Conservation (phyloP, 2,888 invertebrate species). For the Aethes cnicana region DNA sequence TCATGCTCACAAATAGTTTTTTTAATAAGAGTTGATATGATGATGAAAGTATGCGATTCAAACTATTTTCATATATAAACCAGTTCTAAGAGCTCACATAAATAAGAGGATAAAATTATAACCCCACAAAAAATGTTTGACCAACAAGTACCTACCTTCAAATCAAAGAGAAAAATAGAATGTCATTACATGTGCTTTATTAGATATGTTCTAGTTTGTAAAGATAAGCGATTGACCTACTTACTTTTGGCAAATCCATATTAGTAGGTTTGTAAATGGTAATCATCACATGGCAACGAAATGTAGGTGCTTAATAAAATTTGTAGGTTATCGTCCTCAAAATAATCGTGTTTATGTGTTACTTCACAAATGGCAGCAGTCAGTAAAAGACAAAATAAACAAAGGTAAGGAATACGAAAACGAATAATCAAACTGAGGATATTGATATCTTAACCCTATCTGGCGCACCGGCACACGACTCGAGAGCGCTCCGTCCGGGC, state of each 20-base stretch:
- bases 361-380: slow-evolving; percentile 38
- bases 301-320: slow-evolving; percentile 21
- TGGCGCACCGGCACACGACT: slow-evolving; percentile 24
- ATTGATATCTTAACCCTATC: slow-evolving; percentile 18
- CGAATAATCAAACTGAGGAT: slow-evolving; percentile 7
- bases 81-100: too few relatives aligned
- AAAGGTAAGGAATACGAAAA: slow-evolving; percentile 21
- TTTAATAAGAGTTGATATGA: too few relatives aligned
- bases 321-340: slow-evolving; percentile 53
- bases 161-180: too few relatives aligned
- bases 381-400: slow-evolving; percentile 36
- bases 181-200: slow-evolving; percentile 19
- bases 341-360: slow-evolving; percentile 47
- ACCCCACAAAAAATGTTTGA: too few relatives aligned
- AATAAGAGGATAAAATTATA: too few relatives aligned
- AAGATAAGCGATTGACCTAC: slow-evolving; percentile 55
- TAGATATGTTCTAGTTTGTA: slow-evolving; percentile 21
- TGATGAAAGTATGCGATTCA: too few relatives aligned
- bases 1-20: too few relatives aligned
- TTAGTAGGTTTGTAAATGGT: slow-evolving; percentile 35
- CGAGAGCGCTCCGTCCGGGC: slow-evolving; percentile 33
- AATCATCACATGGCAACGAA: slow-evolving; percentile 28
- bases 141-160: too few relatives aligned
- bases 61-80: too few relatives aligned
- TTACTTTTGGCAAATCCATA: slow-evolving; percentile 52